phyloP scores from a whole-genome alignment of 2,888 invertebrate species.

The Cataglyphis altisquamis region DNA sequence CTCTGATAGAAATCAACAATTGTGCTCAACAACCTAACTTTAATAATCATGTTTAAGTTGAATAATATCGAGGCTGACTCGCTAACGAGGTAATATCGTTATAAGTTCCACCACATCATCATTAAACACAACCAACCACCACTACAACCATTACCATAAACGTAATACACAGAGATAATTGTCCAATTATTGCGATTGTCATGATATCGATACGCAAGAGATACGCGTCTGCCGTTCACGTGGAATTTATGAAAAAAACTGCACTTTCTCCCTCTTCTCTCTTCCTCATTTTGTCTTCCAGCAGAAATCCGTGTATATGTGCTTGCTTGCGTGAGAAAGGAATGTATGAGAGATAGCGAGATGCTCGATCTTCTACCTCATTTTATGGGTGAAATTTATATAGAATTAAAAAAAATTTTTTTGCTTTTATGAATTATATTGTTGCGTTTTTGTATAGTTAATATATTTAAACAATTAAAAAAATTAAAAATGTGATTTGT shows the following conservation, averaged over 20 bases:
- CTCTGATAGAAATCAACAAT: conserved; percentile 87
- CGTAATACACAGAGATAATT: conserved; percentile 58
- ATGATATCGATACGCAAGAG: conserved; percentile 20
- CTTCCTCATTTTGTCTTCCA: conserved; percentile 60
- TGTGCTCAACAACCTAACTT: conserved; percentile 86
- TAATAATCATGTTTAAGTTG: conserved; percentile 86
- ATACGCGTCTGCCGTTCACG: conserved; percentile 68
- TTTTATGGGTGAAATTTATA: not conserved
- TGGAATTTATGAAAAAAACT: conserved; percentile 50
- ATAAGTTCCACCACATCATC: conserved; percentile 56
- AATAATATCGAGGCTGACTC: conserved; percentile 71
- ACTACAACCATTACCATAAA: conserved; percentile 26
- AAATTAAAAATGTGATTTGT: conserved; percentile 12
- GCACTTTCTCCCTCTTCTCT: conserved; percentile 49
- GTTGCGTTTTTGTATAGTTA: conserved; percentile 26
- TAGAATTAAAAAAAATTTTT: not conserved
- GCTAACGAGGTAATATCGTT: conserved; percentile 65
- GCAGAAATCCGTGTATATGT: conserved; percentile 14
- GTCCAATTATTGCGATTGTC: conserved; percentile 62
- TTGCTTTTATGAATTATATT: not conserved
- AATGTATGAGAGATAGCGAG: conserved; percentile 21
- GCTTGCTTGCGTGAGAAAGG: not conserved
- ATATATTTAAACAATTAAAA: conserved; percentile 34
- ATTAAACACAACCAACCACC: conserved; percentile 22
- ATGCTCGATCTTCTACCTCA: conserved; percentile 16